Evolutionary conservation across 1,140 invertebrate species (phyloP).

Genomic region (Drosophila hydei): DNA sequence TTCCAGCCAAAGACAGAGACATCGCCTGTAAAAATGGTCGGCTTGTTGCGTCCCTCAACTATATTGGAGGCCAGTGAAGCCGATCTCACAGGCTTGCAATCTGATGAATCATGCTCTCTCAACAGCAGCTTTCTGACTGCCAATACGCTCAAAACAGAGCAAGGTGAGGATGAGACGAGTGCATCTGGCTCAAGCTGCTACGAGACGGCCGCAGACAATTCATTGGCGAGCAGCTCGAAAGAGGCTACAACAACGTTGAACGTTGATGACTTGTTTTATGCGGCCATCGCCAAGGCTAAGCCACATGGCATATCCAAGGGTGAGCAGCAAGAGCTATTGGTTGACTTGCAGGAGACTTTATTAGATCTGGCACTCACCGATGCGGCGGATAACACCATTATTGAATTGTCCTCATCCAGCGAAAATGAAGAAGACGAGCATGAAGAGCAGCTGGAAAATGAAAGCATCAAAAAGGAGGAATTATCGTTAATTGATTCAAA

Average conservation of each 20-base stretch:
- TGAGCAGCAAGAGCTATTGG: constrained; percentile 52
- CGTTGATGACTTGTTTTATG: constrained; percentile 69
- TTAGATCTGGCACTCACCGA: constrained; percentile 40
- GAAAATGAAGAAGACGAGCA: constrained; percentile 40
- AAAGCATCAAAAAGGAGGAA: constrained; percentile 22
- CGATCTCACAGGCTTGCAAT: constrained; percentile 39
- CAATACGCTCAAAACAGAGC: constrained; percentile 40
- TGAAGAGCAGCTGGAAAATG: constrained; percentile 19
- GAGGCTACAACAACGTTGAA: constrained; percentile 25
- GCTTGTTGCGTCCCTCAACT: constrained; percentile 73
- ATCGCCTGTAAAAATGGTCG: constrained; percentile 80
- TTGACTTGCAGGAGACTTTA: constrained; percentile 53
- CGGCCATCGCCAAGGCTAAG: constrained; percentile 62
- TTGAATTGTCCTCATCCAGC: constrained; percentile 57
- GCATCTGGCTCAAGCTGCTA: constrained; percentile 66
- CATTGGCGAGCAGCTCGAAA: constrained; percentile 36
- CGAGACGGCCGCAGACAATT: constrained; percentile 69
- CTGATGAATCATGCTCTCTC: constrained; percentile 36
- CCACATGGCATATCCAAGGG: constrained; percentile 44
- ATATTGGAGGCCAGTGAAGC: constrained; percentile 69
- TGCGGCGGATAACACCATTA: constrained; percentile 46
- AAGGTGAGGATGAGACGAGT: constrained; percentile 12
- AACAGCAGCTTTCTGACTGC: constrained; percentile 62
- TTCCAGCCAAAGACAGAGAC: constrained; percentile 29
- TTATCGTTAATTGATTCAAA: background rate